Percentiles rank a stretch among this genome's conserved stretches.
phyloP scores from a whole-genome alignment of 2,888 invertebrate genomes.

The Acronicta alni region DNA sequence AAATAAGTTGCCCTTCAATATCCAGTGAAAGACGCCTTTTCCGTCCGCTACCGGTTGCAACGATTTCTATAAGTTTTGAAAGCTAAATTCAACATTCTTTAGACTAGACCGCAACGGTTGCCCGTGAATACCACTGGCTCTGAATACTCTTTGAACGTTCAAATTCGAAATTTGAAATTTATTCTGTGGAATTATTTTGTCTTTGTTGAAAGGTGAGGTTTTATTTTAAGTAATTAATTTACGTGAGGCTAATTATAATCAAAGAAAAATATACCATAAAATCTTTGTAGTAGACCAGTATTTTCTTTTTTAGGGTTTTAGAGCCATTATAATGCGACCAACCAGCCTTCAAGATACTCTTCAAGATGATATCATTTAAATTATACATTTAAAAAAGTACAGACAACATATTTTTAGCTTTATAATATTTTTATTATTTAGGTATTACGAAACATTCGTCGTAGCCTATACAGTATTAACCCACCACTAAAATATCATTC shows the following conservation, averaged over 20 bases:
- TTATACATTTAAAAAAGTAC: too few species aligned
- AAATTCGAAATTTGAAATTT: slow-evolving; percentile 45
- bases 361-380: too few species aligned
- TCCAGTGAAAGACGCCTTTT: slow-evolving; percentile 63
- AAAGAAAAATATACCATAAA: background rate
- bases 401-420: too few species aligned
- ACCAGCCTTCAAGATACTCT: too few species aligned
- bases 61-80: slow-evolving; percentile 57
- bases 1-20: slow-evolving; percentile 66
- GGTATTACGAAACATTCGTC: too few species aligned
- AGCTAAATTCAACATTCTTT: slow-evolving; percentile 64
- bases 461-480: too few species aligned
- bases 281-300: too few species aligned
- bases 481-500: background rate
- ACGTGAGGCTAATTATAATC: background rate
- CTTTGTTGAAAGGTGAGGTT: slow-evolving; percentile 17
- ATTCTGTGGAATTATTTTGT: slow-evolving; percentile 41
- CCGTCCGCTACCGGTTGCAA: slow-evolving; percentile 52
- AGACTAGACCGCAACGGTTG: slow-evolving; percentile 51
- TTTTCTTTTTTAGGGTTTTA: too few species aligned
- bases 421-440: too few species aligned
- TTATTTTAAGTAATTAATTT: slow-evolving; percentile 17
- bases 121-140: slow-evolving; percentile 45
- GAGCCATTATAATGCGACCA: too few species aligned
- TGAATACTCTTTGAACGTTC: slow-evolving; percentile 48